Percentiles rank a stretch among this genome's conserved stretches.
Evolutionary conservation across 2,113 vertebrate genomes (phyloP).

Genomic region (Solenodon paradoxus): DNA sequence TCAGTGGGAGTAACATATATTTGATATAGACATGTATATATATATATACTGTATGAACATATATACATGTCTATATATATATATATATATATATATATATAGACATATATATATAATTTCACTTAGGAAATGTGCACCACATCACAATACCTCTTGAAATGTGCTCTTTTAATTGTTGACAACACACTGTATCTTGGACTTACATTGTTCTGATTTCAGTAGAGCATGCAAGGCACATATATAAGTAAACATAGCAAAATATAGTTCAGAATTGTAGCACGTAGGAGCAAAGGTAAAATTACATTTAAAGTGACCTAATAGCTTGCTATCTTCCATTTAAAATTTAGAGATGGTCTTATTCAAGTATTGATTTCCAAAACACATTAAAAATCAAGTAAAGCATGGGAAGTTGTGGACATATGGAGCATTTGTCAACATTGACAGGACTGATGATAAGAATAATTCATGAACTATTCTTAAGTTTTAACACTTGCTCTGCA

Average conservation of each 20-base stretch:
- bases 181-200: neutral
- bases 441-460: slow-evolving; percentile 65
- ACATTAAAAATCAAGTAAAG: slow-evolving; percentile 58
- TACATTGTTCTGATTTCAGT: neutral
- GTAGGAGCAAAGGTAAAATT: neutral
- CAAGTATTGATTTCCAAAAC: slow-evolving; percentile 17
- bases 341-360: slow-evolving; percentile 17
- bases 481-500: slow-evolving; percentile 64
- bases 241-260: neutral
- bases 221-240: neutral
- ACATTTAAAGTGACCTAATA: neutral
- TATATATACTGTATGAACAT: too few species aligned
- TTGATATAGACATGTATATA: too few species aligned
- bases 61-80: too few species aligned
- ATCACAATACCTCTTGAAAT: neutral
- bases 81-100: too few species aligned
- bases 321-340: neutral
- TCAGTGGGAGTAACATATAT: neutral
- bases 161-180: neutral
- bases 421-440: slow-evolving; percentile 60
- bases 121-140: neutral
- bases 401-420: slow-evolving; percentile 48
- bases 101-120: too few species aligned
- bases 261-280: neutral
- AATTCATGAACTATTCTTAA: slow-evolving; percentile 63